Percentiles rank a stretch among this genome's conserved stretches.
Evolutionary conservation across 1,140 invertebrate species (phyloP).

Genomic region (Metopolophium dirhodum): DNA sequence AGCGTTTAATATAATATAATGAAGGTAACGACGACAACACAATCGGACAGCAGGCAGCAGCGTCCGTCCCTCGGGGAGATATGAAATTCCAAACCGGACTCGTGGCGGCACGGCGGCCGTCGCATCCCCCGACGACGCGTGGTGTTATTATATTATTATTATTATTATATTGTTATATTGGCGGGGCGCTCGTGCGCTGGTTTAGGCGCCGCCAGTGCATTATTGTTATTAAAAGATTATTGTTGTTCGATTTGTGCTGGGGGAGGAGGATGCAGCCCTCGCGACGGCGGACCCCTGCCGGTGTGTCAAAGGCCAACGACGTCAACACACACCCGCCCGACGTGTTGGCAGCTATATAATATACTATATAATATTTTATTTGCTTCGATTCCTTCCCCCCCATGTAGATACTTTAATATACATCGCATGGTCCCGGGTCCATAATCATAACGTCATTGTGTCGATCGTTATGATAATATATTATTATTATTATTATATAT

Average conservation of each 20-base stretch:
- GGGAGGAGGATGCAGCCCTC: slow-evolving; percentile 40
- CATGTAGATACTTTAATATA: background rate
- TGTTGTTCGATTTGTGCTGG: slow-evolving; percentile 50
- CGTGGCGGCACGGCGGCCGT: background rate
- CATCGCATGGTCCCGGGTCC: background rate
- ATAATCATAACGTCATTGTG: background rate
- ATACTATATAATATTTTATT: background rate
- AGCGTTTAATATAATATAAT: background rate
- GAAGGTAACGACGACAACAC: background rate
- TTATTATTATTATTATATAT: no score
- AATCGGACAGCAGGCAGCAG: slow-evolving; percentile 6
- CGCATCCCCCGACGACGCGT: background rate
- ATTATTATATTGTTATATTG: slow-evolving; percentile 34
- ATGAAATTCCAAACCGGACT: slow-evolving; percentile 48
- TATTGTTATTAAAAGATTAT: slow-evolving; percentile 57
- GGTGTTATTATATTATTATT: background rate
- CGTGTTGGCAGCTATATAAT: background rate
- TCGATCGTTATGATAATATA: background rate
- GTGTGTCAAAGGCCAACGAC: slow-evolving; percentile 48
- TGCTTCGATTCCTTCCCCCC: background rate
- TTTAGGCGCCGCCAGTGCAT: slow-evolving; percentile 54
- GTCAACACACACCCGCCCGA: background rate
- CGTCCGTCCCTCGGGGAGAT: slow-evolving; percentile 30
- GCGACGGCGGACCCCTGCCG: background rate
- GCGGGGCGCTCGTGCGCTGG: background rate